These are phyloP conservation scores for Coleophora deauratella DNA, from an alignment of 2,888 invertebrate species.

Conservation along the genomic window DNA sequence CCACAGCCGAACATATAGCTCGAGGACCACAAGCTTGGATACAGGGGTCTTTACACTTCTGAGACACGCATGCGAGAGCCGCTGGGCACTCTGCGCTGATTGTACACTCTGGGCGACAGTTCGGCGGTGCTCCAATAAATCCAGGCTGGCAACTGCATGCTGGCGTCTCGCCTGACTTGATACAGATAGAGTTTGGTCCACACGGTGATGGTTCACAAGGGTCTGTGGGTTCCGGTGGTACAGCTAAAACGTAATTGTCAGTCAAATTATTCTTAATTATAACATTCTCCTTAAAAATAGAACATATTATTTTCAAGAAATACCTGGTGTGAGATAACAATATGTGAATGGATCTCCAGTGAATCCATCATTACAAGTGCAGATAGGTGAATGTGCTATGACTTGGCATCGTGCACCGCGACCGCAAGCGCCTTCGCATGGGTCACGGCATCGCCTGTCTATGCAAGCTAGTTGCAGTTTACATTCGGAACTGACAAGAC, in stretches of 20 bases:
- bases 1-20: slow-evolving; percentile 75
- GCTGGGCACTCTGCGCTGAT: slow-evolving; percentile 81
- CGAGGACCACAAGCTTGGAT: slow-evolving; percentile 77
- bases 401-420: slow-evolving; percentile 81
- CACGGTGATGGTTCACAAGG: slow-evolving; percentile 81
- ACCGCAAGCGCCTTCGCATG: slow-evolving; percentile 84
- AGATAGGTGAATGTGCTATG: slow-evolving; percentile 83
- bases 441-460: slow-evolving; percentile 81
- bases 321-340: slow-evolving; percentile 76
- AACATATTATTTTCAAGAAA: slow-evolving; percentile 7
- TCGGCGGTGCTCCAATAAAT: slow-evolving; percentile 78
- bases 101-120: slow-evolving; percentile 80
- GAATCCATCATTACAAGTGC: slow-evolving; percentile 79
- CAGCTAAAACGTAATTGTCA: slow-evolving; percentile 23
- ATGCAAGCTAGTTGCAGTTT: slow-evolving; percentile 79
- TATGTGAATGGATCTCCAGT: slow-evolving; percentile 83
- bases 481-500: slow-evolving; percentile 82
- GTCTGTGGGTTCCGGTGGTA: slow-evolving; percentile 40
- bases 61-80: slow-evolving; percentile 76
- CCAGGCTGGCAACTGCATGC: slow-evolving; percentile 77
- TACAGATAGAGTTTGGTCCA: slow-evolving; percentile 77
- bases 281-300: too few species aligned
- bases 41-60: slow-evolving; percentile 79
- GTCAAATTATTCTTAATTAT: too few species aligned
- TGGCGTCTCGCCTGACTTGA: slow-evolving; percentile 75